Conservation (phyloP, 2,888 invertebrate species). For the Polydrusus cervinus region DNA sequence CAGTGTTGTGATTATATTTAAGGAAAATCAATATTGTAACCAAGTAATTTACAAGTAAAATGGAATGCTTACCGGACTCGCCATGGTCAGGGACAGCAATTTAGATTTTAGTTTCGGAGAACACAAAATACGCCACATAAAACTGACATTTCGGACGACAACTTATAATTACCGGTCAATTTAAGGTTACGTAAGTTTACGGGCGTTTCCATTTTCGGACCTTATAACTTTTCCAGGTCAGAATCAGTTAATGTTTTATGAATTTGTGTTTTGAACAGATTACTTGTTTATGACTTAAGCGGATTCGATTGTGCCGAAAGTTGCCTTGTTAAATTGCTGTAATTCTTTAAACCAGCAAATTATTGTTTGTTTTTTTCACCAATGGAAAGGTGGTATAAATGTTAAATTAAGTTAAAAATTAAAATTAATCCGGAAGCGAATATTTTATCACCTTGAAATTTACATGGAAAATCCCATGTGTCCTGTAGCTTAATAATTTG, state of each 20-base stretch:
- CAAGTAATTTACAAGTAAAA: constrained; percentile 27
- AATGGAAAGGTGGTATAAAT: no score
- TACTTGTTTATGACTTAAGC: no score
- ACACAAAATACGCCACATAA: not conserved
- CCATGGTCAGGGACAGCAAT: not conserved
- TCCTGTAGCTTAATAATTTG: no score
- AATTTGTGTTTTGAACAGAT: not conserved
- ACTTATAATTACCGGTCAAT: not conserved
- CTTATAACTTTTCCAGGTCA: not conserved
- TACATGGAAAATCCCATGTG: no score
- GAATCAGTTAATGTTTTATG: not conserved
- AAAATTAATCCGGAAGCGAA: no score
- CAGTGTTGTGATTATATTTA: constrained; percentile 24
- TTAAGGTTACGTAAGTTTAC: not conserved
- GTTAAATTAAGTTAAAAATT: no score
- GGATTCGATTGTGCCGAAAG: no score
- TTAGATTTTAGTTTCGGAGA: constrained; percentile 11
- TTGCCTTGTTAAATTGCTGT: no score
- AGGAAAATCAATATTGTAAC: constrained; percentile 38
- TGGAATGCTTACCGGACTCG: not conserved
- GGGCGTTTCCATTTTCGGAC: constrained; percentile 2
- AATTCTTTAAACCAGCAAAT: no score
- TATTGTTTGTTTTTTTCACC: no score
- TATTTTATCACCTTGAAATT: no score
- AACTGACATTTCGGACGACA: not conserved